phyloP scores from a whole-genome alignment of 1,140 invertebrate genomes.

The Acromyrmex charruanus region DNA sequence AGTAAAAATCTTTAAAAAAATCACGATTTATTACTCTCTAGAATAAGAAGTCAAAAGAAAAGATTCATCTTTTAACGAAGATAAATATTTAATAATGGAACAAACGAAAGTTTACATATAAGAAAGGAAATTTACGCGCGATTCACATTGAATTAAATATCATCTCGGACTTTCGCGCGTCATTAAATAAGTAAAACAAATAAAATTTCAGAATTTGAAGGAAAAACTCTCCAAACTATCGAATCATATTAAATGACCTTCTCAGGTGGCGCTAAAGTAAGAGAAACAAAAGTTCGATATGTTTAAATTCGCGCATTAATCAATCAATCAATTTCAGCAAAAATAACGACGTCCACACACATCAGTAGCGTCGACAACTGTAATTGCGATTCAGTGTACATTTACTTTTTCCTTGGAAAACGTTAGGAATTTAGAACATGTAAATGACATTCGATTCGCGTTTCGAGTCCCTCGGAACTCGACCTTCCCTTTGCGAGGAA shows the following conservation, averaged over 20 bases:
- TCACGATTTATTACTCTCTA: not conserved
- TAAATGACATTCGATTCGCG: not conserved
- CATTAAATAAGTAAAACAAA: constrained; percentile 16
- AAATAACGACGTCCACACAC: not conserved
- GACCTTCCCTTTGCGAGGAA: constrained; percentile 32
- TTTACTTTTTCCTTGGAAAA: not conserved
- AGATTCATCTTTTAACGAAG: not conserved
- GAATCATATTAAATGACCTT: not conserved
- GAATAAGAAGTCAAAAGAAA: too few species aligned
- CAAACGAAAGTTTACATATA: not conserved
- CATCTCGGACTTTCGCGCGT: not conserved
- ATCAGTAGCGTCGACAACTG: not conserved
- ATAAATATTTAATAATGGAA: not conserved
- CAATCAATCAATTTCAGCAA: not conserved
- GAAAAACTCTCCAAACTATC: not conserved
- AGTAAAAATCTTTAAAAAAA: constrained; percentile 46
- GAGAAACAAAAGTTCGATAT: not conserved
- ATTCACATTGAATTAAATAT: not conserved
- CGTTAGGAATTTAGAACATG: not conserved
- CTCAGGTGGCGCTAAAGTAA: not conserved
- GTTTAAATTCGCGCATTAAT: not conserved
- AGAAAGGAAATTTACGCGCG: not conserved
- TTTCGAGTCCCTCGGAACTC: constrained; percentile 1
- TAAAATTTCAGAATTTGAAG: not conserved
- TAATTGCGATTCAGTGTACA: constrained; percentile 19